These are phyloP conservation scores for Gallirallus australis DNA, from an alignment of 2,797 vertebrate species.

Conservation along the genomic window DNA sequence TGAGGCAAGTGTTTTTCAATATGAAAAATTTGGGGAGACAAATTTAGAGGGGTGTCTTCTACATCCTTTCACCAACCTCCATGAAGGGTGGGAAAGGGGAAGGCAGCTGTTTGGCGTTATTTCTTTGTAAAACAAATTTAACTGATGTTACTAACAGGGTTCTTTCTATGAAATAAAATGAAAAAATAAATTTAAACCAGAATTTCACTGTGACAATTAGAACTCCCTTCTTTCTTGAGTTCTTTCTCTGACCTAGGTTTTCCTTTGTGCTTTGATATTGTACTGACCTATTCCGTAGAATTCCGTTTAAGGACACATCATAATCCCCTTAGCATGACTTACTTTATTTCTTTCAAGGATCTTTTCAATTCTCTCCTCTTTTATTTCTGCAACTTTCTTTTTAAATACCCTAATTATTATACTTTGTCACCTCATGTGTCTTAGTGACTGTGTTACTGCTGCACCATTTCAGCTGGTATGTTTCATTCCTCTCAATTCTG, in stretches of 20 bases:
- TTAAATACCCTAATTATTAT: not conserved
- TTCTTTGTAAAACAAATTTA: not conserved
- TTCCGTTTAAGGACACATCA: not conserved
- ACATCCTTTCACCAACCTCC: not conserved
- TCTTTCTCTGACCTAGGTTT: not conserved
- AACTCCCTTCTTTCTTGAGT: not conserved
- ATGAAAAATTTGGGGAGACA: not conserved
- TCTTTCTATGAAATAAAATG: not conserved
- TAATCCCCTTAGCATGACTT: not conserved
- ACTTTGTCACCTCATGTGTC: not conserved
- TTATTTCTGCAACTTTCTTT: not conserved
- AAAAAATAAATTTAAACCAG: not conserved
- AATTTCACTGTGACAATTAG: not conserved
- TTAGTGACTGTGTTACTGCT: not conserved
- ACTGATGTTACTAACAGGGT: not conserved
- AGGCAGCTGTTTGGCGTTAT: not conserved
- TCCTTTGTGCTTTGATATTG: not conserved
- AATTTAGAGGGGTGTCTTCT: not conserved
- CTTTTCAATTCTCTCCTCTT: not conserved
- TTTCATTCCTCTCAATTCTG: not conserved
- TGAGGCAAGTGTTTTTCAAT: constrained; percentile 84
- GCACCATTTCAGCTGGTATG: not conserved
- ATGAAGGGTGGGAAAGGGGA: not conserved
- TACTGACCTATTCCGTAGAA: not conserved
- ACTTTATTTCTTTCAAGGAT: not conserved